Evolutionary conservation across 2,888 invertebrate genomes (phyloP).

Genomic region (Lacanobia wlatinum): DNA sequence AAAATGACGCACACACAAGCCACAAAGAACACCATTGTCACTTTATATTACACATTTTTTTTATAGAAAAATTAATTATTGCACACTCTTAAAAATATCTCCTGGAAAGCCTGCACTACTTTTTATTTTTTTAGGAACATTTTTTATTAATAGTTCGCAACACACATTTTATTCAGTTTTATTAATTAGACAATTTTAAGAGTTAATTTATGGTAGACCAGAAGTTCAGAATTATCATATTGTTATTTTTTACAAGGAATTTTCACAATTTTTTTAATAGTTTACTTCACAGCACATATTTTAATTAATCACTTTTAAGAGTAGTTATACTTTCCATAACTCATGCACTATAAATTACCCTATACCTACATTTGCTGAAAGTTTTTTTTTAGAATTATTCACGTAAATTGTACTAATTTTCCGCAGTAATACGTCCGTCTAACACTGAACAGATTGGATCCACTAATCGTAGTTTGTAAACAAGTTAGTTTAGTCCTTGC

Average conservation of each 20-base stretch:
- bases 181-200: not conserved
- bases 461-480: conserved; percentile 63
- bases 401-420: not conserved
- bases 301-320: not conserved
- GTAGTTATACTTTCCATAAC: not conserved
- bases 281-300: not conserved
- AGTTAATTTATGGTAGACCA: not conserved
- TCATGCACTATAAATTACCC: too few relatives aligned
- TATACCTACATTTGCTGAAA: too few relatives aligned
- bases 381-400: not conserved
- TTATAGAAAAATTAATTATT: not conserved
- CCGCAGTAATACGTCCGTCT: conserved; percentile 48
- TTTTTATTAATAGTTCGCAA: not conserved
- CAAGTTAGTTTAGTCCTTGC: conserved; percentile 64
- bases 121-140: not conserved
- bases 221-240: not conserved
- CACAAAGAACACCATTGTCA: conserved; percentile 65
- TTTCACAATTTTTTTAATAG: not conserved
- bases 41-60: conserved; percentile 9
- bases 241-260: not conserved
- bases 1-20: conserved; percentile 66
- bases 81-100: not conserved
- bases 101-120: not conserved
- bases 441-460: conserved; percentile 31
- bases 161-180: not conserved